Base-by-base conservation (phyloP, 2,888 invertebrate genomes). In the Tachystola acroxantha region DNA sequence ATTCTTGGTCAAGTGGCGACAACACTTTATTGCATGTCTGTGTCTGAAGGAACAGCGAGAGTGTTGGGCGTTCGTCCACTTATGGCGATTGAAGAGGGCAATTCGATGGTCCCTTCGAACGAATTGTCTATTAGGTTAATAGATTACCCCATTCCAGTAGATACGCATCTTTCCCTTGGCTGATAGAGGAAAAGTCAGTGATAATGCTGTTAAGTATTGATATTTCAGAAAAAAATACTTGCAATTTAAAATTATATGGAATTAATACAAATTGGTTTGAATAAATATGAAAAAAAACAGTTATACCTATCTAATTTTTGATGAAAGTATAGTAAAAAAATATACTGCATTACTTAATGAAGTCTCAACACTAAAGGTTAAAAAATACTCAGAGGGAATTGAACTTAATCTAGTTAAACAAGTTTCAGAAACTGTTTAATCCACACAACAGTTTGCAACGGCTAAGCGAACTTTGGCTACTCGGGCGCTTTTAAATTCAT, bases 401-500 rank as follows among this genome's bases (percentile, higher is more conserved):
- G 39, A 53, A 57, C 48, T 50, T 57, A 58, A 59, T 57, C 50
- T 40, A 32, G 45, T 46, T 49, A 51, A 53, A 52, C 51, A 55
- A 63, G 48, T 58, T 64, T 59, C 49, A 48, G 52, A 52, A 55
- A 49, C 46, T 39, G 48, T 49, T 62, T 53, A 57, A 58, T 59
- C 50, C 41, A 43, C 43, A 56, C 53, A 57, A 43, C 47, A 57
- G 53, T 56, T 50, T 59, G 40, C 46, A 40, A 44, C 50, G 43
- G 49, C 39, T 37, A 57, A 53, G 51, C 50, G 47, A 58, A 59
- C 50, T 62, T 46, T 29, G 33, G 38, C 45, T 43, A 41, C 48
- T 47, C 42, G 31, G 52, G 53, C 41, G 53, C 55, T 63, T 63
- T 67, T 62, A 61, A 63, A 58, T 65, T 59, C 46, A 64, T 64